Conservation (phyloP, 1,140 invertebrate species). For the Drosophila subpulchrella region DNA sequence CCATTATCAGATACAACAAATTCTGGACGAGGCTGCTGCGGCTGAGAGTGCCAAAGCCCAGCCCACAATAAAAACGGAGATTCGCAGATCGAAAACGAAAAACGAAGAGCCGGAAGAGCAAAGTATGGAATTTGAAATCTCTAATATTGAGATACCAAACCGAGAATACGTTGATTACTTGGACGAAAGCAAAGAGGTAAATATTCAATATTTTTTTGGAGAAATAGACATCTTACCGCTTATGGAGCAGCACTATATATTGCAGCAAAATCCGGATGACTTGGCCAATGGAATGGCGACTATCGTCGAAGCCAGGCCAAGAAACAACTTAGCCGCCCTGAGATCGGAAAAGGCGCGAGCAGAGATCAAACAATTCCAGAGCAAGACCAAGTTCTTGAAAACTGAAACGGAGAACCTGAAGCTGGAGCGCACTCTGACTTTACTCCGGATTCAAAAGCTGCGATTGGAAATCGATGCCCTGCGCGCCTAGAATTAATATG, state of each 20-base stretch:
- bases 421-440: constrained; percentile 32
- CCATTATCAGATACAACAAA: constrained; percentile 25
- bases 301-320: constrained; percentile 19
- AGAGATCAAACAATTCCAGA: constrained; percentile 41
- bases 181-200: constrained; percentile 33
- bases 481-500: constrained; percentile 8
- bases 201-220: not conserved
- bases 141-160: not conserved
- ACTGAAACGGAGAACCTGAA: constrained; percentile 49
- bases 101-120: not conserved
- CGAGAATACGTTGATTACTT: constrained; percentile 7
- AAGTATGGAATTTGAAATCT: constrained; percentile 22
- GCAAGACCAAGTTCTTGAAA: constrained; percentile 39
- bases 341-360: constrained; percentile 36
- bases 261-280: constrained; percentile 18
- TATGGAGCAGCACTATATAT: constrained; percentile 7
- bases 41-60: not conserved
- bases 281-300: not conserved
- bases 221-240: not conserved
- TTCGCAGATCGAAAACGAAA: not conserved
- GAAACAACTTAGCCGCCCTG: constrained; percentile 17
- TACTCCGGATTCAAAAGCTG: constrained; percentile 38
- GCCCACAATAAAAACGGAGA: not conserved
- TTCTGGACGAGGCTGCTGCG: constrained; percentile 13
- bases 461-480: constrained; percentile 43